A percentile compares a stretch with the other conserved stretches of the same genome.
Conservation (phyloP, 2,113 vertebrate species). For the Nothoprocta perdicaria region DNA sequence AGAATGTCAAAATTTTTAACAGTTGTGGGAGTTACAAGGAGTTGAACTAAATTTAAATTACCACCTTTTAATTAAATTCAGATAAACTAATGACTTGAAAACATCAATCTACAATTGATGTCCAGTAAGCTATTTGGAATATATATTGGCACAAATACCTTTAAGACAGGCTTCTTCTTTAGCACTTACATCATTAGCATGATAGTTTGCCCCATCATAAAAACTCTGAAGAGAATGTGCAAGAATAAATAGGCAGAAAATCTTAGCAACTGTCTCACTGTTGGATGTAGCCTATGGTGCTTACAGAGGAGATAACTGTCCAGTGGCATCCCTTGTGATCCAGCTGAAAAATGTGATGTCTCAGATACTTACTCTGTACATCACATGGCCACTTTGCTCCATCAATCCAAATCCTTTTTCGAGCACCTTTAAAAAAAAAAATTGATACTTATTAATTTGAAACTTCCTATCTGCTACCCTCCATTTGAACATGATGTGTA, state of each 20-base stretch:
- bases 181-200: not conserved
- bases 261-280: not conserved
- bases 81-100: slow-evolving; percentile 31
- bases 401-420: not conserved
- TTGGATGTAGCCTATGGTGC: fast-evolving
- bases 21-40: not conserved
- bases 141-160: not conserved
- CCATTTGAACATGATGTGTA: not conserved
- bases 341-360: not conserved
- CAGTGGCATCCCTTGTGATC: not conserved
- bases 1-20: slow-evolving; percentile 15
- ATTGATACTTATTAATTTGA: not conserved
- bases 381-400: not conserved
- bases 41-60: not conserved
- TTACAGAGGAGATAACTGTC: not conserved
- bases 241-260: not conserved
- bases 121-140: not conserved
- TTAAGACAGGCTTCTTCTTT: not conserved
- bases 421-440: not conserved
- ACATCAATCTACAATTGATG: not conserved
- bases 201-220: not conserved
- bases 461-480: not conserved
- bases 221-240: not conserved
- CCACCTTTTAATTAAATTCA: not conserved
- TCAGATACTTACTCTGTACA: not conserved